A percentile compares a stretch with the other conserved stretches of the same genome.
phyloP scores from a whole-genome alignment of 2,797 vertebrate species.

The Morus bassanus region DNA sequence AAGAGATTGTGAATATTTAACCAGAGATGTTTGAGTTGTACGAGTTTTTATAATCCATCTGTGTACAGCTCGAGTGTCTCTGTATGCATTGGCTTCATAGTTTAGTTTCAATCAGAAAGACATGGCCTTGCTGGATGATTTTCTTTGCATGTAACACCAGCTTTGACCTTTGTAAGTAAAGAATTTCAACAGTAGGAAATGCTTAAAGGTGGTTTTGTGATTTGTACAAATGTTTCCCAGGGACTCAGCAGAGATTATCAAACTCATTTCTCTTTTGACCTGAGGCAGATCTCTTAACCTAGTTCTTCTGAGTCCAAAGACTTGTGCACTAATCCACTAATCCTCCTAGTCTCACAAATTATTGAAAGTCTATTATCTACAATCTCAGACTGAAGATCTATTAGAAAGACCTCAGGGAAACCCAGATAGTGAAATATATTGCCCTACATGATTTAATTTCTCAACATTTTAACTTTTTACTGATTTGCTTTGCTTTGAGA shows the following conservation, averaged over 20 bases:
- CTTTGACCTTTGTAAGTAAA: neutral
- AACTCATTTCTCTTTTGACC: slow-evolving; percentile 42
- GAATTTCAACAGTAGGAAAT: neutral
- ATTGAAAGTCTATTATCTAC: slow-evolving; percentile 6
- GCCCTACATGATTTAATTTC: neutral
- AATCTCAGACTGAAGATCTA: neutral
- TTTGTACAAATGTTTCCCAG: neutral
- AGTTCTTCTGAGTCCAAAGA: neutral
- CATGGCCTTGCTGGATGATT: neutral
- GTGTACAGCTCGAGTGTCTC: neutral
- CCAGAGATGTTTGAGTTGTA: neutral
- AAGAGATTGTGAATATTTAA: neutral
- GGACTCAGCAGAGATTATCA: slow-evolving; percentile 25
- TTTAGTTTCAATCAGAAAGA: neutral
- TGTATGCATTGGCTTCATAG: neutral
- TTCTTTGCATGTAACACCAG: neutral
- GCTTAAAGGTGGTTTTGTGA: neutral
- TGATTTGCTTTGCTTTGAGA: neutral
- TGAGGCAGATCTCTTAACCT: neutral
- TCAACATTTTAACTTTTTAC: neutral
- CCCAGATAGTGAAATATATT: neutral
- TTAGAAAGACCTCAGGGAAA: neutral
- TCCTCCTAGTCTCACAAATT: slow-evolving; percentile 26
- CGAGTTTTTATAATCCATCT: neutral
- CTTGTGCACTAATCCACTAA: slow-evolving; percentile 13